Evolutionary conservation across 2,113 vertebrate genomes (phyloP).

Genomic region (Oophaga pumilio): DNA sequence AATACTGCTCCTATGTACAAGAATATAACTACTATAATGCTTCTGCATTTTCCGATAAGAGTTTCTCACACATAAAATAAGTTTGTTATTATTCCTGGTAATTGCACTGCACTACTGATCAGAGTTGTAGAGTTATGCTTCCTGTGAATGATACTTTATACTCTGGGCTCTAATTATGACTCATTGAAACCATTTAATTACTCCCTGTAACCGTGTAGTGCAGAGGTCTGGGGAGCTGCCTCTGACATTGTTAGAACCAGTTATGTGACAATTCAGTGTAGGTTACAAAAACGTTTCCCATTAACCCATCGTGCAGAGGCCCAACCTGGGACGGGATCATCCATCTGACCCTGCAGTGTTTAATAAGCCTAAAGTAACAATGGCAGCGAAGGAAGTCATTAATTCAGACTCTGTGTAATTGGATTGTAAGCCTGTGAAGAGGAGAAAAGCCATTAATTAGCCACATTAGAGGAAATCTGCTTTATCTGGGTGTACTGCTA

Average conservation of each 20-base stretch:
- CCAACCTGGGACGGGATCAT: not conserved
- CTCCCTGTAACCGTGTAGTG: slow-evolving; percentile 5
- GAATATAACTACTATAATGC: not conserved
- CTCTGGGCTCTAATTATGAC: not conserved
- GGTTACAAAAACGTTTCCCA: slow-evolving; percentile 5
- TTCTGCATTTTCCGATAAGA: not conserved
- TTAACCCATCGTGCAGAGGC: slow-evolving; percentile 17
- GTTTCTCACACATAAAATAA: not conserved
- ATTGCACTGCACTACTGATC: not conserved
- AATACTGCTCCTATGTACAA: not conserved
- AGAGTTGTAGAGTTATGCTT: not conserved
- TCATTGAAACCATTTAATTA: slow-evolving; percentile 5
- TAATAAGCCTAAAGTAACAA: slow-evolving; percentile 44
- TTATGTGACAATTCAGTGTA: slow-evolving; percentile 46
- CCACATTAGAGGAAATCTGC: slow-evolving; percentile 7
- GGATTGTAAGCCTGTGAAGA: not conserved
- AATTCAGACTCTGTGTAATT: slow-evolving; percentile 22
- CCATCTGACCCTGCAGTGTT: slow-evolving; percentile 5
- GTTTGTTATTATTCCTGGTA: not conserved
- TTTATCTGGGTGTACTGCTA: not conserved
- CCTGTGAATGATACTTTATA: not conserved
- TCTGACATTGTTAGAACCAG: slow-evolving; percentile 10
- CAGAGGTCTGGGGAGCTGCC: slow-evolving; percentile 18
- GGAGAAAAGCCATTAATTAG: slow-evolving; percentile 27
- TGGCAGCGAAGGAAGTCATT: slow-evolving; percentile 21